Evolutionary conservation across 2,797 vertebrate genomes (phyloP), one percentile per base, ranked within the genome.

Genomic region (Aplochiton taeniatus): DNA sequence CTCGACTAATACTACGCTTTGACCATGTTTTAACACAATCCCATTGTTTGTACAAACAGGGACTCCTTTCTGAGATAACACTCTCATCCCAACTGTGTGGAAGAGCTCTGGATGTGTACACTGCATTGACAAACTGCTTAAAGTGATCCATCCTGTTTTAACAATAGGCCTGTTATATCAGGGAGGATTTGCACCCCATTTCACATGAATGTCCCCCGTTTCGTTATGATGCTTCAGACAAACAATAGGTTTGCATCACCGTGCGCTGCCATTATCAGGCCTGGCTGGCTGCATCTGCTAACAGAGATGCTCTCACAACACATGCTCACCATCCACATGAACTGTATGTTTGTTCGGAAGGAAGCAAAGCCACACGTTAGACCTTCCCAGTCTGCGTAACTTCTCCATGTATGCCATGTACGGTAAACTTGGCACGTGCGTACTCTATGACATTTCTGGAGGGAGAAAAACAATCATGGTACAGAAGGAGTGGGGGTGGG

Each of bases 401-500:
- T 53, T 47, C 19, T 31, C n/a, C 61, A 78, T 89, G 82, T 84
- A 81, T 82, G 76, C 73, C 82, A 78, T 87, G 82, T 79, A 84
- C 75, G 85, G 84, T 20, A 48, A 45, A 19, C 45, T 89, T 86
- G 87, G 85, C n/a, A n/a, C n/a, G n/a, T n/a, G n/a, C n/a, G n/a
- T 82, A 84, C 79, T 83, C 82, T 85, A 86, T 91, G 89, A 89
- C 89, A 89, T 90, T 89, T 90, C 81, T 86, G 76, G 68, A 83
- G 83, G 83, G 80, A 71, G 66, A 77, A 73, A 85, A 90, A 90
- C 88, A 88, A 90, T 91, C 83, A 80, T 85, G 82, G 81, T 89
- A 89, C 91, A 94, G 92, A 92, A 88, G 91, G 91, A 84, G 83
- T 80, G 92, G 91, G 92, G 92, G 91, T 91, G 91, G 91, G 87